Percentiles rank a stretch among this genome's conserved stretches.
phyloP scores from a whole-genome alignment of 2,113 vertebrate genomes.

The Actinemys pallida region DNA sequence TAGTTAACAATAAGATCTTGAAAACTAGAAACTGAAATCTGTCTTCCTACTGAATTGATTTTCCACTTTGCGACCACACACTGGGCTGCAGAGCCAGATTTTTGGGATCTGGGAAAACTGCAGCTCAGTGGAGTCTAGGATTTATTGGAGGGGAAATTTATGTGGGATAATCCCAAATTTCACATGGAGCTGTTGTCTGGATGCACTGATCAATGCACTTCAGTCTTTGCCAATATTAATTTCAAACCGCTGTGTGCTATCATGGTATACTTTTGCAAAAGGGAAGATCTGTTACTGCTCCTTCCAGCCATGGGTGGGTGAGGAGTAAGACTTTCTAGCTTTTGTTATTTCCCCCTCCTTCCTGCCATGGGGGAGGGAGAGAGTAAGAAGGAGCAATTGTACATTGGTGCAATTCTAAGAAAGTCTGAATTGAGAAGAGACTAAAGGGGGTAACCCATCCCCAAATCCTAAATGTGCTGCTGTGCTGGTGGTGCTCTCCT shows the following conservation, averaged over 20 bases:
- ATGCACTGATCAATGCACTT: neutral
- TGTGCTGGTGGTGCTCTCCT: neutral
- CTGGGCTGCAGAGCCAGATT: slow-evolving; percentile 8
- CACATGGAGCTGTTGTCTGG: neutral
- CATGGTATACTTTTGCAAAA: neutral
- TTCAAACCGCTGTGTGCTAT: neutral
- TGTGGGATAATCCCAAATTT: neutral
- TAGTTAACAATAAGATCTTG: slow-evolving; percentile 47
- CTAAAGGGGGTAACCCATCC: neutral
- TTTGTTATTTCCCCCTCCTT: neutral
- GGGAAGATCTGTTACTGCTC: neutral
- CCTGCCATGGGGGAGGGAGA: neutral
- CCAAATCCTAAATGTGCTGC: neutral
- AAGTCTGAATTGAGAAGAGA: neutral
- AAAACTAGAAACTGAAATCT: slow-evolving; percentile 15
- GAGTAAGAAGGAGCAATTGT: neutral
- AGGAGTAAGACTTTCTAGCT: neutral
- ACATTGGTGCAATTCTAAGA: neutral
- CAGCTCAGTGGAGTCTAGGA: neutral
- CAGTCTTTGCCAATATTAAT: neutral
- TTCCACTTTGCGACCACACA: slow-evolving; percentile 4
- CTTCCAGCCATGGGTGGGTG: neutral
- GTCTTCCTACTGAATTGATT: slow-evolving; percentile 30
- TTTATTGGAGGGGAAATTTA: neutral
- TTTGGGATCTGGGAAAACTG: neutral